These are phyloP conservation scores for Cyclopterus lumpus DNA, from an alignment of 2,797 vertebrate genomes.

Conservation along the genomic window DNA sequence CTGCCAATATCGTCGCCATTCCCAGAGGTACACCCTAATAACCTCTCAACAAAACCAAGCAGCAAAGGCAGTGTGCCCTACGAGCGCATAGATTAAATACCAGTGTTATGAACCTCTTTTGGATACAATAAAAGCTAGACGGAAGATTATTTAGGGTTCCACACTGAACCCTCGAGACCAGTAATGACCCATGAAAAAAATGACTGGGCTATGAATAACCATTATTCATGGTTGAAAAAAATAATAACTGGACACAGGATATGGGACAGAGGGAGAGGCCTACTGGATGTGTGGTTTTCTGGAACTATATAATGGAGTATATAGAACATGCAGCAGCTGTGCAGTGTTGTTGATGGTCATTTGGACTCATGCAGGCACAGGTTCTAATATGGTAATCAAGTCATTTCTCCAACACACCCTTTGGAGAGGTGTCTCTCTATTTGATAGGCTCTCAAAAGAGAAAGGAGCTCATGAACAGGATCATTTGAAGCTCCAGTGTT, in stretches of 20 bases:
- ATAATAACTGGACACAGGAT: conserved; percentile 45
- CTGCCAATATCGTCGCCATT: conserved; percentile 52
- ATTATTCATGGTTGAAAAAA: conserved; percentile 59
- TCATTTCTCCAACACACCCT: background rate
- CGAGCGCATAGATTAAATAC: conserved; percentile 64
- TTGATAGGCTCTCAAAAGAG: background rate
- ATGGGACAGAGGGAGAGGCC: conserved; percentile 1
- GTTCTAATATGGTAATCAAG: background rate
- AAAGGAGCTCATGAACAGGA: background rate
- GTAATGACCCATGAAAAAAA: conserved; percentile 39
- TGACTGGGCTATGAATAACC: conserved; percentile 61
- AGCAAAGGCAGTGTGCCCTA: conserved; percentile 29
- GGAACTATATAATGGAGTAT: conserved; percentile 3
- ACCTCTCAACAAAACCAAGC: conserved; percentile 49
- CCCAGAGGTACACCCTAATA: conserved; percentile 48
- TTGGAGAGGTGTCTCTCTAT: background rate
- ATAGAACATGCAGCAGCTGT: conserved; percentile 1
- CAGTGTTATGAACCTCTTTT: conserved; percentile 40
- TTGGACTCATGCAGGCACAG: background rate
- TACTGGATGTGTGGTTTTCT: conserved; percentile 20
- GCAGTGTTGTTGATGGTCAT: background rate
- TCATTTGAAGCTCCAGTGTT: background rate
- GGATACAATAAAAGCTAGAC: conserved; percentile 54
- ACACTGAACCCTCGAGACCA: conserved; percentile 23
- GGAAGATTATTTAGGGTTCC: conserved; percentile 52